A percentile compares a stretch with the other conserved stretches of the same genome.
Conservation (phyloP, 1,140 invertebrate species). For the Diabrotica virgifera region DNA sequence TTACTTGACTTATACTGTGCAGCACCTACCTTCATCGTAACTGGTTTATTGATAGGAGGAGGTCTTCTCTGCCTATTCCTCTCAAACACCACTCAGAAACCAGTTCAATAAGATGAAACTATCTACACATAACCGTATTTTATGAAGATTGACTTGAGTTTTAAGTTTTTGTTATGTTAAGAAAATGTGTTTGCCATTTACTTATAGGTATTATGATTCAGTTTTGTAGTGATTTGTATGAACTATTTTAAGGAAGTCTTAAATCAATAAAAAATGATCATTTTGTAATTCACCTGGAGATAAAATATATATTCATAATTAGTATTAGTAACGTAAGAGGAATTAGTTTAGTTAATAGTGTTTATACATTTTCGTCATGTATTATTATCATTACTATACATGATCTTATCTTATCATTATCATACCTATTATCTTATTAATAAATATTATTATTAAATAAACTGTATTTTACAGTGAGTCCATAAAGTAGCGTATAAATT, state of each 20-base stretch:
- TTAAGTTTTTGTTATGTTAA: not conserved
- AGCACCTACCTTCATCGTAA: conserved; percentile 81
- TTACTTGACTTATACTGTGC: conserved; percentile 79
- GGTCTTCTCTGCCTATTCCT: conserved; percentile 79
- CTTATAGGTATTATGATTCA: not conserved
- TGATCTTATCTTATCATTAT: too few relatives aligned
- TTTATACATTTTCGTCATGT: conserved; percentile 4
- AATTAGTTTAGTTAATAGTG: conserved; percentile 11
- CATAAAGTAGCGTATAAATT: too few relatives aligned
- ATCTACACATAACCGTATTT: conserved; percentile 5
- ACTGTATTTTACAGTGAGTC: too few relatives aligned
- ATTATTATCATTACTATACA: too few relatives aligned
- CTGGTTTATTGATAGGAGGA: conserved; percentile 73
- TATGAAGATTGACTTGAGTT: not conserved
- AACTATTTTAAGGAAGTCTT: not conserved
- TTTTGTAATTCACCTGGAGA: not conserved
- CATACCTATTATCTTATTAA: too few relatives aligned
- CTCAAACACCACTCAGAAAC: conserved; percentile 80
- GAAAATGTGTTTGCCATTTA: conserved; percentile 1
- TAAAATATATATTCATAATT: conserved; percentile 10
- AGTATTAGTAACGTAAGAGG: conserved; percentile 13
- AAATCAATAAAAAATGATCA: not conserved
- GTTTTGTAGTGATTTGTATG: not conserved
- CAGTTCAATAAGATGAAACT: conserved; percentile 63
- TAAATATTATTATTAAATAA: too few relatives aligned